Evolutionary conservation across 2,113 vertebrate genomes (phyloP), one percentile per base, ranked within the genome.

Genomic region (Leucoraja erinaceus): DNA sequence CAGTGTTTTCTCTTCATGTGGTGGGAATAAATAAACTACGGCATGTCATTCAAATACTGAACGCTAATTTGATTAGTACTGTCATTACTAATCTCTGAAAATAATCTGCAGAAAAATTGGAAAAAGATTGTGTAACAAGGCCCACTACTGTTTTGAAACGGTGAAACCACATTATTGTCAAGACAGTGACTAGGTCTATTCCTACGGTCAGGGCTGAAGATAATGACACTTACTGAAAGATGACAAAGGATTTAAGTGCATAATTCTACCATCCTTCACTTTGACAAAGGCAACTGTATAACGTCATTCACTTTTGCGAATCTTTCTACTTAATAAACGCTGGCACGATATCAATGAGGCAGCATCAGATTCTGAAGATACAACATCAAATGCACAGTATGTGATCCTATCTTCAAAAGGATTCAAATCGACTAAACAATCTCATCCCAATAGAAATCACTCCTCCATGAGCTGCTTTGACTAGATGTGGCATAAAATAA

Each of bases 291-390:
- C 59, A 66, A 66, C 56, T 66, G 2, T 12, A 63, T 1, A 86
- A 86, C 31, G 59, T 5, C 59, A 59, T 14, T 88, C 83, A 88
- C 61, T 59, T 61, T 88, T 88, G 83, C 61, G 18, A 66, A 66
- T 18, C 61, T 59, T 7, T 31, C n/a, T 33, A 18, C 31, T 88
- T 31, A 66, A 31, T 63, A 66, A 88, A 63, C 59, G 63, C 28
- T 63, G 83, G 83, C 28, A 88, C 12, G 1, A 63, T n/a, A 88
- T 88, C 59, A 88, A 88, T 88, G 83, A n/a, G 28, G 83, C 28
- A 8, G 5, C 31, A 28, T 66, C 83, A 88, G 61, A 63, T 88
- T 12, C 59, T 8, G 5, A 2, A 63, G 14, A 66, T 14, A 5
- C 59, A 63, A 4, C 59, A 63, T 31, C 59, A 63, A 33, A 88